These are phyloP conservation scores for Zaprionus nigranus DNA, from an alignment of 1,140 invertebrate species.

Conservation along the genomic window DNA sequence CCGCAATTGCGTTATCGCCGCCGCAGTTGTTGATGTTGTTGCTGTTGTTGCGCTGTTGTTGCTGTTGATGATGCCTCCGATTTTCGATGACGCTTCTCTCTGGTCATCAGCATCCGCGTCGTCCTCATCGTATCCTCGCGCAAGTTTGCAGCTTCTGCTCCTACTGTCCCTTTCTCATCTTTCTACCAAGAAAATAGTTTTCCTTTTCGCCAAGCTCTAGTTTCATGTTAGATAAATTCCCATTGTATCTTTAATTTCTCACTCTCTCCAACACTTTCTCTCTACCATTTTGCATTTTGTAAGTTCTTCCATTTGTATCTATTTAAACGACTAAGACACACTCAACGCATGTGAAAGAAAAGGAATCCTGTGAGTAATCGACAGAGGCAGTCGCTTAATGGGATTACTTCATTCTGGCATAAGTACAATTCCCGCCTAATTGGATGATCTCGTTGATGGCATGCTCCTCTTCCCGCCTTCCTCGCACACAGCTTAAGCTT, in stretches of 20 bases:
- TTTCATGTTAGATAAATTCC: too few relatives aligned
- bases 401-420: neutral
- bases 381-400: neutral
- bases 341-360: too few relatives aligned
- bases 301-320: neutral
- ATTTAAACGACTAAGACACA: too few relatives aligned
- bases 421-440: slow-evolving; percentile 16
- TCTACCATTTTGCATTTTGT: too few relatives aligned
- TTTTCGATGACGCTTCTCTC: too few relatives aligned
- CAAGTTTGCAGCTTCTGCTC: slow-evolving; percentile 23
- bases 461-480: neutral
- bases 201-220: too few relatives aligned
- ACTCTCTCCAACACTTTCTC: too few relatives aligned
- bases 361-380: neutral
- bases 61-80: slow-evolving; percentile 54
- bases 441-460: slow-evolving; percentile 34
- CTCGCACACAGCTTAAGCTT: slow-evolving; percentile 16
- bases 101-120: slow-evolving; percentile 52
- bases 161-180: neutral
- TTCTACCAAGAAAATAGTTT: too few relatives aligned
- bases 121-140: slow-evolving; percentile 35
- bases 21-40: slow-evolving; percentile 45
- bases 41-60: neutral
- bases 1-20: slow-evolving; percentile 61
- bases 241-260: too few relatives aligned